These are phyloP conservation scores for Daubentonia madagascariensis DNA, from an alignment of 2,113 vertebrate genomes.

Conservation along the genomic window DNA sequence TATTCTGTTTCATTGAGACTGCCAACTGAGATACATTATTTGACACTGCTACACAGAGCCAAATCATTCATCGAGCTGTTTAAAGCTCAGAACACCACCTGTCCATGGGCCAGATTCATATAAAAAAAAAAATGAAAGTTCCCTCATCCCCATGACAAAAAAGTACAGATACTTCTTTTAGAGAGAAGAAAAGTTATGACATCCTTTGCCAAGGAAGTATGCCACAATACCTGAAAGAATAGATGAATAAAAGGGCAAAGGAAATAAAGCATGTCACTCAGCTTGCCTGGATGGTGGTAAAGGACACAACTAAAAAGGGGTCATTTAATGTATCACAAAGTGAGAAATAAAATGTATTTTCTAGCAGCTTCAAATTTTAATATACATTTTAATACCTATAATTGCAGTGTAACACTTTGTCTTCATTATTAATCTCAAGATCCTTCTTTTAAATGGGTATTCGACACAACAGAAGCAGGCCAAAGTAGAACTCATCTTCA, in stretches of 20 bases:
- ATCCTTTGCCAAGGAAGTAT: constrained; percentile 28
- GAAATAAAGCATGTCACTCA: constrained; percentile 47
- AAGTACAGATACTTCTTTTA: constrained; percentile 48
- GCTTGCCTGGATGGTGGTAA: neutral
- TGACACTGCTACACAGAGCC: constrained; percentile 64
- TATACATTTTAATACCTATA: neutral
- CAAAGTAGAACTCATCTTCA: neutral
- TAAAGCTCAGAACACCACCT: constrained; percentile 71
- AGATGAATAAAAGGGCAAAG: neutral
- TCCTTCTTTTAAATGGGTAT: constrained; percentile 14
- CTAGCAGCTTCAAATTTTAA: neutral
- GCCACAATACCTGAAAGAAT: neutral
- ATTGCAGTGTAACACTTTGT: neutral
- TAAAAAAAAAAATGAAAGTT: constrained; percentile 39
- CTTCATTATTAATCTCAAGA: neutral
- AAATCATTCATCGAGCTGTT: constrained; percentile 76
- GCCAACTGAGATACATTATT: constrained; percentile 72
- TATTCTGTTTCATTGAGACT: constrained; percentile 69
- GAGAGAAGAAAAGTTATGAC: constrained; percentile 47
- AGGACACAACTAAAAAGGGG: neutral
- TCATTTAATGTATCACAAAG: neutral
- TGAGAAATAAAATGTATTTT: constrained; percentile 11
- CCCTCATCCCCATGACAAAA: constrained; percentile 44
- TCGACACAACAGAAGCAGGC: neutral
- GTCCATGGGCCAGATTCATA: constrained; percentile 49